These are phyloP conservation scores for Papilio gigon DNA, from an alignment of 2,888 invertebrate genomes.

Conservation along the genomic window DNA sequence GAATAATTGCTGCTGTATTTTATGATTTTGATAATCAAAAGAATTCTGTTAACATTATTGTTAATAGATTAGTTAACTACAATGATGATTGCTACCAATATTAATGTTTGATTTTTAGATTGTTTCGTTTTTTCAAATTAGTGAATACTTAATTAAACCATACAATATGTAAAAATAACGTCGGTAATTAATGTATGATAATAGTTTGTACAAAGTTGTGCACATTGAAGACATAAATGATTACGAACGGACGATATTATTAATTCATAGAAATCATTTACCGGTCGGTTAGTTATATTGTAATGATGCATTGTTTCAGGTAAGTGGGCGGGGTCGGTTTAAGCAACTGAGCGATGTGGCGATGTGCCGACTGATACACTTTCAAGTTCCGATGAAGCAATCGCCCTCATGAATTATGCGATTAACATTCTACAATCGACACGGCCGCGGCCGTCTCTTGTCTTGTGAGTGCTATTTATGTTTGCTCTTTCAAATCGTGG, in stretches of 20 bases:
- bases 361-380: conserved; percentile 64
- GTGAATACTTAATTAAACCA: not conserved
- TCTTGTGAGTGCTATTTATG: conserved; percentile 42
- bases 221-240: conserved; percentile 8
- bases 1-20: conserved; percentile 55
- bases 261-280: conserved; percentile 62
- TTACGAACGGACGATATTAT: conserved; percentile 52
- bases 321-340: conserved; percentile 72
- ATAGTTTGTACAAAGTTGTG: conserved; percentile 12
- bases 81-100: no score
- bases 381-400: conserved; percentile 66
- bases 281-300: conserved; percentile 71
- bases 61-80: no score
- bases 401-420: conserved; percentile 63
- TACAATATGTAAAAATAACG: not conserved
- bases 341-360: conserved; percentile 63
- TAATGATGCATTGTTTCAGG: conserved; percentile 82
- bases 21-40: not conserved
- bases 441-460: conserved; percentile 37
- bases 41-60: not conserved
- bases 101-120: no score
- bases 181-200: not conserved
- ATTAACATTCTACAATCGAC: conserved; percentile 56
- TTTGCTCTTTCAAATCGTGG: conserved; percentile 50
- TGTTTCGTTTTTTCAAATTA: no score